Evolutionary conservation across 1,140 invertebrate species (phyloP), one percentile per base, ranked within the genome.

Genomic region (Penaeus indicus): DNA sequence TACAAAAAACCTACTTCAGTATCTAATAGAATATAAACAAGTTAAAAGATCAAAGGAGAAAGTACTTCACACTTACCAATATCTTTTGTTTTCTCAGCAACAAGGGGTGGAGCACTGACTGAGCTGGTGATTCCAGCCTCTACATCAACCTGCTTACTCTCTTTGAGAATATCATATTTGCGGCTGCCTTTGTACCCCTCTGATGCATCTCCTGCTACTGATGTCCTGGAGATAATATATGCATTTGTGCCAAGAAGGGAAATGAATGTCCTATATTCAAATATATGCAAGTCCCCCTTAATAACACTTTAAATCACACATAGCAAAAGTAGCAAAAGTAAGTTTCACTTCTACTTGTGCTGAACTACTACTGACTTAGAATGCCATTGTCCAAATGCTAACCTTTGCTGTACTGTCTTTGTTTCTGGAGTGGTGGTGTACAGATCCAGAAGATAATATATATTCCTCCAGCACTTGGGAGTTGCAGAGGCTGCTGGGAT

Each of bases 351-450:
- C 38, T 69, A 69, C 27, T 64, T 84, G 19, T 67, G 0, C 1
- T 27, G 38, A 60, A 22, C 21, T 54, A 13, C 11, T 16, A 54
- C 11, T 54, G 11, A 81, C 21, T 81, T 81, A 25, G 19, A 22
- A 13, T 13, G 38, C 22, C n/a, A 4, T 25, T 72, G 25, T 25
- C 1, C n/a, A 32, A 18, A 16, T 42, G 21, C 79, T 77, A 54
- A 90, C 89, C 89, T 90, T 42, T 90, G 89, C 69, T 90, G 89
- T 42, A 99, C 96, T 0, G 97, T 98, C 93, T 98, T 98, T 0
- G 97, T 97, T 92, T 98, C 97, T 0, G 98, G 97, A 95, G 97
- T 97, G 25, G 96, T 97, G 4, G 97, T 97, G 92, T 99, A 99
- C 32, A 99, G 93, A 92, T 99, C 97, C 62, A 99, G 93, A 25